phyloP scores from a whole-genome alignment of 2,797 vertebrate species.

The Atherinosoma microstoma region DNA sequence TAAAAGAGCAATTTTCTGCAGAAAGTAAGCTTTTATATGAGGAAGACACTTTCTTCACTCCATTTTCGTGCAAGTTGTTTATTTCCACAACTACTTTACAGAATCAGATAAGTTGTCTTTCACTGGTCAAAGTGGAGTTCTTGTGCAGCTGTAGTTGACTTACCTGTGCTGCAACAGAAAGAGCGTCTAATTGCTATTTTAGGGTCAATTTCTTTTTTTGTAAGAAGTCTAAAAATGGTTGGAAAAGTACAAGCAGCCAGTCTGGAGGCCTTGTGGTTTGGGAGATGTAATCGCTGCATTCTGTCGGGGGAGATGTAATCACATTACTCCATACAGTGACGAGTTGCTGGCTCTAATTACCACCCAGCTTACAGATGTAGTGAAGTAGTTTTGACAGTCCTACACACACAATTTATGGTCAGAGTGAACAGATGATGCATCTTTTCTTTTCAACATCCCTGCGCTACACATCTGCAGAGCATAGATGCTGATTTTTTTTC shows the following conservation, averaged over 20 bases:
- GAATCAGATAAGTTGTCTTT: background rate
- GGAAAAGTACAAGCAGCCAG: conserved; percentile 52
- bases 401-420: conserved; percentile 23
- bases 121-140: background rate
- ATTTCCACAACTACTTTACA: background rate
- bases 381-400: conserved; percentile 36
- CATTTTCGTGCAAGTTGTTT: background rate
- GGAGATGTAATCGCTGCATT: conserved; percentile 77
- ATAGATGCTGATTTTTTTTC: background rate
- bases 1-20: conserved; percentile 1
- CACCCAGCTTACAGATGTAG: conserved; percentile 49
- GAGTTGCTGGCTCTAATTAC: conserved; percentile 63
- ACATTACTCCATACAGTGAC: conserved; percentile 75
- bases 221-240: conserved; percentile 50
- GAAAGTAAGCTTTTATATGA: background rate
- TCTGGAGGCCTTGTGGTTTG: conserved; percentile 62
- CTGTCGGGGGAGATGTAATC: conserved; percentile 80
- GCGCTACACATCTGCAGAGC: conserved; percentile 28
- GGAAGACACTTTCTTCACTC: background rate
- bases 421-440: background rate
- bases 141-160: background rate
- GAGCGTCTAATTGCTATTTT: conserved; percentile 39
- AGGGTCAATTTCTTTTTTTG: conserved; percentile 7
- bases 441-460: conserved; percentile 11
- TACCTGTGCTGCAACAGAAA: conserved; percentile 8